Base-by-base conservation (phyloP, 30 jellyfish, hydroid and myxozoan genomes). In the Hydractinia echinata region DNA sequence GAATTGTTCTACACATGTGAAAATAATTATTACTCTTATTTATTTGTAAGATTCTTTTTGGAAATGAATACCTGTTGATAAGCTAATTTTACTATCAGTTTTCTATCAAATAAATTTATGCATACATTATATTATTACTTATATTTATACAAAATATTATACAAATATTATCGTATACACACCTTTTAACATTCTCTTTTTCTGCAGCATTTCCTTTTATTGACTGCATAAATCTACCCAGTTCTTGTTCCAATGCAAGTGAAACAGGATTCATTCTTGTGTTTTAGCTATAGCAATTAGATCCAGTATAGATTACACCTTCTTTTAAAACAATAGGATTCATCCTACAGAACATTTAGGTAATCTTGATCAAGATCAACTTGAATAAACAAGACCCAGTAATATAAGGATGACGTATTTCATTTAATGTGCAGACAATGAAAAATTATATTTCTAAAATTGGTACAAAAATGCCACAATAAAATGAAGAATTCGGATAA, bases 161-260 rank as follows among this genome's bases (percentile, higher is more conserved):
- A 6, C 51, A 6, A 6, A 6, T 6, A 64, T 6, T 7, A n/a
- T 6, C 0, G 74, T 7, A 5, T 15, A 62, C 73, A 39, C 16
- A 64, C 74, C 74, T 64, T 64, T 64, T 64, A 13, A 64, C 2
- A 64, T 7, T 64, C 18, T 64, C 44, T 30, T 30, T 30, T 1
- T 30, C 74, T 6, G 74, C 19, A n/a, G 74, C 74, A 64, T 7
- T 7, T 7, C 39, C 39, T 64, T 64, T 64, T 7, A 64, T 64
- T 44, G 18, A n/a, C 39, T 64, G 74, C 74, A n/a, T 64, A 64
- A 64, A 64, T 7, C 74, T 44, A 13, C 4, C 74, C 9, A 64
- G 74, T 64, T 64, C 74, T 64, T 64, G 74, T 4, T 64, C 6
- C 19, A 64, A 64, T n/a, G 74, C 74, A 64, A 64, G 9, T 30